Base-by-base conservation (phyloP, 2,888 invertebrate genomes). In the Arrhopalites spinosus region DNA sequence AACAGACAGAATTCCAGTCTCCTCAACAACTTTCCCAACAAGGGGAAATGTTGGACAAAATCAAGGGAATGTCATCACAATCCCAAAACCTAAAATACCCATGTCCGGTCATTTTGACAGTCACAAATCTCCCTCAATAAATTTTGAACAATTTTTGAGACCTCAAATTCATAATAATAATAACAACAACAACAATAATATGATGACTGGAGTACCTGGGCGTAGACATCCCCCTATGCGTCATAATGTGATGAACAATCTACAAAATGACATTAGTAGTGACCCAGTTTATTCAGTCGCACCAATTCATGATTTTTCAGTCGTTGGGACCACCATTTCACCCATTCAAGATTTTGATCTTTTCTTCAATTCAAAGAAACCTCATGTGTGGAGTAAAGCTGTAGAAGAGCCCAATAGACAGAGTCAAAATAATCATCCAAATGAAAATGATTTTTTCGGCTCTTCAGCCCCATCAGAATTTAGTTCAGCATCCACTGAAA, bases 291-390 rank as follows among this genome's bases (percentile, higher is more conserved):
- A 70, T 47, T 70, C 73, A 29, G 50, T 75, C 23, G 63, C 78
- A 7, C 78, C 78, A 30, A 66, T 77, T 23, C 75, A 77, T 3
- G 78, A 78, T 56, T 78, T 71, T 25, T 53, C 77, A 29, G n/a
- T 64, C 5, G n/a, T 20, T 11, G 23, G 43, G 23, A 70, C 73
- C 23, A 77, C 78, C 25, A 66, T 67, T 15, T 53, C 77, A 13
- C 79, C 79, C n/a, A 77, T 77, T 20, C 67, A 73, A 20, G 78
- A 79, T 23, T 45, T 64, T 15, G 68, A 77, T 3, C 25, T 74
- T 7, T 59, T 20, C 53, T 68, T 68, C 47, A 17, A 61, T 23
- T 36, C 68, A 29, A 50, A 43, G n/a, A 61, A 23, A n/a, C 61
- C 74, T 7, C n/a, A 43, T 63, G 27, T 72, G 27, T 72, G 72